phyloP scores from a whole-genome alignment of 2,888 invertebrate species.

The Hypolimnas misippus region DNA sequence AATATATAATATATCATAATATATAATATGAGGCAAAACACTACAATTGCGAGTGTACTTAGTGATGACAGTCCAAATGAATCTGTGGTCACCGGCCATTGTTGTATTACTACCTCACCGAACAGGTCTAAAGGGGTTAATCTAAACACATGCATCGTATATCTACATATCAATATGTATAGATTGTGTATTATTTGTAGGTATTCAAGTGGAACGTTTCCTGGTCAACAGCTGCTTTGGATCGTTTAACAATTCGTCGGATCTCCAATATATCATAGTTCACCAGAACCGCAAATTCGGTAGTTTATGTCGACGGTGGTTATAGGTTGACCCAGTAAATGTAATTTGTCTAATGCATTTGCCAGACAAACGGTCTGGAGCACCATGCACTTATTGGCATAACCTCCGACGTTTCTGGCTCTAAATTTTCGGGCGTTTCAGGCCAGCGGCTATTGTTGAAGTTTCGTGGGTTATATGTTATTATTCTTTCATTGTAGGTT shows the following conservation, averaged over 20 bases:
- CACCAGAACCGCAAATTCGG: slow-evolving; percentile 6
- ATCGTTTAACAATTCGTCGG: slow-evolving; percentile 25
- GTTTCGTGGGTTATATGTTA: not conserved
- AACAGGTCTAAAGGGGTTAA: not conserved
- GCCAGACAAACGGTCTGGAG: slow-evolving; percentile 3
- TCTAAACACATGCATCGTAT: not conserved
- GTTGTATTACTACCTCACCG: not conserved
- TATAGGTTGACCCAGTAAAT: not conserved
- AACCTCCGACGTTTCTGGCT: not conserved
- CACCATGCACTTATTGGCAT: not conserved
- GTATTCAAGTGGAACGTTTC: slow-evolving; percentile 21
- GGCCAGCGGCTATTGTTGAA: not conserved
- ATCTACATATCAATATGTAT: slow-evolving; percentile 2
- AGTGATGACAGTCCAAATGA: too few relatives aligned
- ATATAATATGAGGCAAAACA: too few relatives aligned
- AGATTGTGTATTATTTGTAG: slow-evolving; percentile 10
- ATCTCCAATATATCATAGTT: slow-evolving; percentile 16
- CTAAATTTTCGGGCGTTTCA: not conserved
- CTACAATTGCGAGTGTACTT: too few relatives aligned
- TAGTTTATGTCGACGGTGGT: not conserved
- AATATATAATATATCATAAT: too few relatives aligned
- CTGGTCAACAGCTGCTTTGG: slow-evolving; percentile 22
- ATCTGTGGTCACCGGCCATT: not conserved
- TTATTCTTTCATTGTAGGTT: too few relatives aligned
- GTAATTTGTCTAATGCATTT: slow-evolving; percentile 4